Evolutionary conservation across 2,113 vertebrate genomes (phyloP).

Genomic region (Larimichthys crocea): DNA sequence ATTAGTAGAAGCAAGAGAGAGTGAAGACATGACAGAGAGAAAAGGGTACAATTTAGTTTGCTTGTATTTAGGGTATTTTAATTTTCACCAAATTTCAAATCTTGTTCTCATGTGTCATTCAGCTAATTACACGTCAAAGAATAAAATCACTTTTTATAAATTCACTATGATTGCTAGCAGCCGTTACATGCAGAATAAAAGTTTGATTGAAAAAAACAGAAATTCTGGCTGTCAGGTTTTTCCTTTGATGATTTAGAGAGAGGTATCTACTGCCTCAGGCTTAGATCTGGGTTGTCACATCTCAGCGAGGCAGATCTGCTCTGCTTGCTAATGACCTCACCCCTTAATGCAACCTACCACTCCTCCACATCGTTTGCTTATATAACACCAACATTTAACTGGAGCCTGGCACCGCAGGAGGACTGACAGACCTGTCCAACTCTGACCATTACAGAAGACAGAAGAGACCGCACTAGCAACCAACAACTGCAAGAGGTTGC

Average conservation of each 20-base stretch:
- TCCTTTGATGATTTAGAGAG: constrained; percentile 11
- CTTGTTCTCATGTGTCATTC: constrained; percentile 13
- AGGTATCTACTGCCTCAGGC: neutral
- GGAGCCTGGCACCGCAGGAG: constrained; percentile 22
- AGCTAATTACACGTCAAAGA: constrained; percentile 11
- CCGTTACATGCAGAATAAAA: neutral
- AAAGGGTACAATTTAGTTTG: neutral
- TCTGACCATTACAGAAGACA: constrained; percentile 4
- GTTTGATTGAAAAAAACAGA: neutral
- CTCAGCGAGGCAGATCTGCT: constrained; percentile 26
- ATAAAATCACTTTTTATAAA: neutral
- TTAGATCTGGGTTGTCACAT: constrained; percentile 23
- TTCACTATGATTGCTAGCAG: neutral
- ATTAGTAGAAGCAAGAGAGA: neutral
- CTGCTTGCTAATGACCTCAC: constrained; percentile 50
- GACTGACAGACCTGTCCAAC: constrained; percentile 31
- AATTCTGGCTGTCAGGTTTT: constrained; percentile 11
- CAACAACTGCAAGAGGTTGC: neutral
- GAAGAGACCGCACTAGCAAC: neutral
- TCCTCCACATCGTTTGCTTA: constrained; percentile 45
- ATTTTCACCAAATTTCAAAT: neutral
- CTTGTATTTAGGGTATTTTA: constrained; percentile 20
- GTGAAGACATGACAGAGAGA: neutral
- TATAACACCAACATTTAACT: constrained; percentile 45
- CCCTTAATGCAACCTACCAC: constrained; percentile 54